Evolutionary conservation across 2,797 vertebrate genomes (phyloP).

Genomic region (Esox lucius): DNA sequence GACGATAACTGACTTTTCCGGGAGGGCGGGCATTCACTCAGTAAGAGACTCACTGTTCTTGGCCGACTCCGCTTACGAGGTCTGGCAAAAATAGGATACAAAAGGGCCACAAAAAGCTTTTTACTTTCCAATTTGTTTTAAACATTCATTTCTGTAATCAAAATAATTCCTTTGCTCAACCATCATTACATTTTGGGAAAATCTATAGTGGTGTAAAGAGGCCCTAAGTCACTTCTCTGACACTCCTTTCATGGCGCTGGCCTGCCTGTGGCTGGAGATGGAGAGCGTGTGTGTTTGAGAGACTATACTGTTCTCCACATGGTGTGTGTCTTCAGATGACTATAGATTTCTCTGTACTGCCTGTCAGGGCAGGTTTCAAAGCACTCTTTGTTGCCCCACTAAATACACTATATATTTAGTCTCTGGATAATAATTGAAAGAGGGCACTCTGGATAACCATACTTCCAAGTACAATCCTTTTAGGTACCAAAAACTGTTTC

Average conservation of each 20-base stretch:
- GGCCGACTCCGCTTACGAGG: too few species aligned
- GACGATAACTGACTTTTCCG: too few species aligned
- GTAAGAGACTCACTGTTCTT: too few species aligned
- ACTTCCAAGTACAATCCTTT: too few species aligned
- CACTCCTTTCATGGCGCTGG: not conserved
- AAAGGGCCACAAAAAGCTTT: too few species aligned
- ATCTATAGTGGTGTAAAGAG: not conserved
- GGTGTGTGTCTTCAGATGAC: not conserved
- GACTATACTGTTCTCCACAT: conserved; percentile 15
- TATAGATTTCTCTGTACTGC: not conserved
- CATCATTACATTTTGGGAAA: too few species aligned
- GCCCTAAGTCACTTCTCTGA: not conserved
- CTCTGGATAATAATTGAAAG: not conserved
- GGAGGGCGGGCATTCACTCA: too few species aligned
- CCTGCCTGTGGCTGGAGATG: not conserved
- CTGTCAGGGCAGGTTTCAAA: not conserved
- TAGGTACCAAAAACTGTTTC: too few species aligned
- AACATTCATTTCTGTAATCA: too few species aligned
- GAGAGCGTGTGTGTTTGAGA: not conserved
- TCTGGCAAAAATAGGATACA: too few species aligned
- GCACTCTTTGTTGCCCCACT: conserved; percentile 11
- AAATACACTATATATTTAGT: not conserved
- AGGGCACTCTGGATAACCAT: not conserved
- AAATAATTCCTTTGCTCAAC: too few species aligned
- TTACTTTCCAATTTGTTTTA: too few species aligned